Conservation (phyloP, 2,797 vertebrate genomes). For the Tinamus major region DNA sequence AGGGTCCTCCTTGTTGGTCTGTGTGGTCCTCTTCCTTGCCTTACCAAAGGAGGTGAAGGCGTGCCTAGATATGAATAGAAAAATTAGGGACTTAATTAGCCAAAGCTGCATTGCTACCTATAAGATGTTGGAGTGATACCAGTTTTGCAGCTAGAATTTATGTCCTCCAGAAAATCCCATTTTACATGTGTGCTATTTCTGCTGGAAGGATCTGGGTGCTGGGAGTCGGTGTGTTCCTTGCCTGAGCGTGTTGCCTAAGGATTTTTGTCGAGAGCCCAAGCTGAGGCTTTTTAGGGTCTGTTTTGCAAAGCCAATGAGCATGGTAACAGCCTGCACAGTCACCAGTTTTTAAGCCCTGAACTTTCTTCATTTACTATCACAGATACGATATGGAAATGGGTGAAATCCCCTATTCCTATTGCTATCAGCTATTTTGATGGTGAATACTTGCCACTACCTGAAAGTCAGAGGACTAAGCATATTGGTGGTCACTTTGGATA, state of each 20-base stretch:
- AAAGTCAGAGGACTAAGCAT: neutral
- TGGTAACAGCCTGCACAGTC: neutral
- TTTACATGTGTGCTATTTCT: neutral
- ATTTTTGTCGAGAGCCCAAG: neutral
- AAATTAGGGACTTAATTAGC: neutral
- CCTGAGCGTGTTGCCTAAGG: neutral
- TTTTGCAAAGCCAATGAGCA: neutral
- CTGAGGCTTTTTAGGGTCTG: neutral
- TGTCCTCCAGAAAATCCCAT: neutral
- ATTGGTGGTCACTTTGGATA: neutral
- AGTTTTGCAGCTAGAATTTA: neutral
- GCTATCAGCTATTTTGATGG: neutral
- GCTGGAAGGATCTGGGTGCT: neutral
- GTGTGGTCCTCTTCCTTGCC: neutral
- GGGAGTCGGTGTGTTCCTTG: neutral
- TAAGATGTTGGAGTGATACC: neutral
- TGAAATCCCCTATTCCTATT: accelerated
- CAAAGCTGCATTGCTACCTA: neutral
- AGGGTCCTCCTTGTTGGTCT: neutral
- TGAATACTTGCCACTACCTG: neutral
- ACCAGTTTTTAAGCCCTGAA: neutral
- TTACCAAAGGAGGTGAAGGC: neutral
- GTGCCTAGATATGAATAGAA: neutral
- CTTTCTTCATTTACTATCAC: neutral
- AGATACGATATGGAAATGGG: neutral